Evolutionary conservation across 2,888 invertebrate genomes (phyloP), one percentile per base, ranked within the genome.

Genomic region (Oxystoma pomonae): DNA sequence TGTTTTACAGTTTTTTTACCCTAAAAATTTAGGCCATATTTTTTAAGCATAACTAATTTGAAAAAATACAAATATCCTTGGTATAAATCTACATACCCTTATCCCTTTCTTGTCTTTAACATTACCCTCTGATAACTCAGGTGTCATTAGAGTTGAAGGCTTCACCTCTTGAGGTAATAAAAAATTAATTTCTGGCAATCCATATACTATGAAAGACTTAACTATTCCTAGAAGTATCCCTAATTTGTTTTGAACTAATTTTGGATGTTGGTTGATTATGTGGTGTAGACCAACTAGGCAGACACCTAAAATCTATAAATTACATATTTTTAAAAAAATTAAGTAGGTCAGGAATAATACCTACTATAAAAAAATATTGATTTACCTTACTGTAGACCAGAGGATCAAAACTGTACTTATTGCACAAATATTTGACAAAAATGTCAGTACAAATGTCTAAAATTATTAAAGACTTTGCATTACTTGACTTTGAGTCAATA

Each of bases 71-170:
- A n/a, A n/a, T n/a, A n/a, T n/a, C n/a, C n/a, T n/a, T n/a, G n/a
- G n/a, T n/a, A n/a, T n/a, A n/a, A n/a, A n/a, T n/a, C n/a, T n/a
- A n/a, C 66, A 70, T 78, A 87, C 84, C 80, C 87, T 87, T 69
- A 88, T 88, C n/a, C 87, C 87, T 72, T 81, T 82, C 65, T 80
- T 81, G 60, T 76, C 77, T 20, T 69, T 70, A n/a, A 78, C 72
- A 12, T 71, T 64, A 65, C 69, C 69, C 1, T 71, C 55, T 17
- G 73, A 51, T 0, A 81, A 77, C 66, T 85, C 84, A 12, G 85
- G 84, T 51, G 87, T 76, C 18, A 84, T 83, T 69, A 88, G 85
- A 69, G 86, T 85, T 0, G 88, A 83, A 0, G 88, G 86, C 76
- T 83, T 79, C 21, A 89, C 69, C 61, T 80, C 83, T 71, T 81